Base-by-base conservation (phyloP, 1,140 invertebrate genomes). In the Chrysopa pallens region DNA sequence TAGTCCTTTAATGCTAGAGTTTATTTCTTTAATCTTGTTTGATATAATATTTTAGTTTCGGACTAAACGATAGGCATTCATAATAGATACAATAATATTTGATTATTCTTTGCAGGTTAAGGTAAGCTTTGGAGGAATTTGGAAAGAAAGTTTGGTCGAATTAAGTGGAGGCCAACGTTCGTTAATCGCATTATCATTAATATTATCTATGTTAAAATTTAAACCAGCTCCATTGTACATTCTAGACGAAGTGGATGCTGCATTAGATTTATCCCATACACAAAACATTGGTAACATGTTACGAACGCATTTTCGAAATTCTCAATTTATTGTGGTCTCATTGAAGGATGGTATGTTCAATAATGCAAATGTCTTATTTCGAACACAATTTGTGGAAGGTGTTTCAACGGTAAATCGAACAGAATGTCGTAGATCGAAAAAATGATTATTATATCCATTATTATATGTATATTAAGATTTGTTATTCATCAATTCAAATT, bases 321-420 rank as follows among this genome's bases (percentile, higher is more conserved):
- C 93, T 8, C 91, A 90, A 78, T 99, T 99, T 61, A 90, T 99
- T 51, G 82, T 99, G 45, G 96, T 99, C 0, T 98, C 95, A 0
- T 70, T 99, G 9, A 99, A 99, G 63, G 92, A 99, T 64, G 95
- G 95, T 23, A 97, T 99, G 87, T 98, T 98, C 63, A 94, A 90
- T 60, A 97, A 99, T 67, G 95, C 96, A 0, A 98, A 98, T 67
- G 92, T 98, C 23, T 61, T 99, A 13, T 99, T 92, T 66, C 81
- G 84, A 42, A 98, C 95, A 0, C 79, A 80, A 52, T 97, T 98
- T 62, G 76, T 90, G 15, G 91, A 98, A 66, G 95, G 95, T 33
- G 86, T 91, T 64, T 98, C 95, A 1, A 77, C 79, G 6, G 82
- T 98, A 12, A 72, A 72, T 23, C 72, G 91, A 46, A 79, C 72